A percentile compares a stretch with the other conserved stretches of the same genome.
Conservation (phyloP, 2,888 invertebrate species). For the Cyaniris semiargus region DNA sequence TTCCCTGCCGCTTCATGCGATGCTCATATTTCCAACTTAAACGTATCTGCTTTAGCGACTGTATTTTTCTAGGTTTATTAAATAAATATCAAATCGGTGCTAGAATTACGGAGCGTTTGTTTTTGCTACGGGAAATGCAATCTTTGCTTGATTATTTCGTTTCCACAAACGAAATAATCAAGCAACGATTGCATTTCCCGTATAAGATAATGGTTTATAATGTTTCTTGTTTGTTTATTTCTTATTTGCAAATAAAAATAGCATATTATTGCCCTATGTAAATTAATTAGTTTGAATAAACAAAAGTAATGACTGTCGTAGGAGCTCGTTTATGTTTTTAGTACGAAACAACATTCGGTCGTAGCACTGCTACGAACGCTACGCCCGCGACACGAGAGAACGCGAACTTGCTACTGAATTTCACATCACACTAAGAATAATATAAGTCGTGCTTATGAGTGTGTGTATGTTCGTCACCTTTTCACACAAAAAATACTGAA, state of each 20-base stretch:
- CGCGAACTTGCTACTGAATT: too few relatives aligned
- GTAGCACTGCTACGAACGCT: background rate
- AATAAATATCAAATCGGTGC: background rate
- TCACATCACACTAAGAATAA: too few relatives aligned
- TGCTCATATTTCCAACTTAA: slow-evolving; percentile 26
- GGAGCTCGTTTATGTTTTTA: background rate
- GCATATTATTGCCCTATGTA: background rate
- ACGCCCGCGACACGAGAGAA: too few relatives aligned
- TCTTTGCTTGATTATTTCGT: slow-evolving; percentile 4
- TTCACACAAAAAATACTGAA: too few relatives aligned
- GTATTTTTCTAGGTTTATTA: slow-evolving; percentile 17
- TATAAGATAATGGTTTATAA: background rate
- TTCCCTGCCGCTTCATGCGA: slow-evolving; percentile 20
- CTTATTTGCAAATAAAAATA: background rate
- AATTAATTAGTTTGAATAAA: background rate
- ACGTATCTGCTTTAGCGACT: slow-evolving; percentile 21
- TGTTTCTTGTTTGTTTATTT: background rate
- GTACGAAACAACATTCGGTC: background rate
- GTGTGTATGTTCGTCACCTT: too few relatives aligned
- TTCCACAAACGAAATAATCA: slow-evolving; percentile 5
- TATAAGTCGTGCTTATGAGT: too few relatives aligned
- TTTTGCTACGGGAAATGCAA: slow-evolving; percentile 3
- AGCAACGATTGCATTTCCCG: background rate
- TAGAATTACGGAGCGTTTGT: background rate
- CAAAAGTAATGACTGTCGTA: background rate